A percentile compares a stretch with the other conserved stretches of the same genome.
Evolutionary conservation across 2,888 invertebrate species (phyloP).

Genomic region (Pristionchus maxplancki): DNA sequence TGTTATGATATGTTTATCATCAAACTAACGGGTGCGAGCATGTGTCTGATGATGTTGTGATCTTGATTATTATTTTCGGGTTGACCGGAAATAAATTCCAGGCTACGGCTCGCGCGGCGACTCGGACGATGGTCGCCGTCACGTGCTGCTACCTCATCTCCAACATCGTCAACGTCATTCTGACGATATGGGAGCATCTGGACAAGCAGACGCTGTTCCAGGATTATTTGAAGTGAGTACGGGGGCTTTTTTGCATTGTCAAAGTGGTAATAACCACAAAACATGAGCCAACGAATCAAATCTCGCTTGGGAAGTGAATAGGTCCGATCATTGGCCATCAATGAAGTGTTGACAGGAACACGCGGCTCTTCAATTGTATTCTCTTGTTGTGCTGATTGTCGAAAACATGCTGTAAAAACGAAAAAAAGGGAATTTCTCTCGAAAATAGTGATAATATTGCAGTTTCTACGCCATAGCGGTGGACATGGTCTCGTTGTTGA

Average conservation of each 20-base stretch:
- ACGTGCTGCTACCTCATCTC: conserved; percentile 74
- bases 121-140: conserved; percentile 74
- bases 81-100: conserved; percentile 39
- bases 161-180: conserved; percentile 73
- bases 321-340: too few species aligned
- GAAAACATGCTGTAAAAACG: too few species aligned
- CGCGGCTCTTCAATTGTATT: too few species aligned
- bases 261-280: background rate
- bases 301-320: too few species aligned
- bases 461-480: conserved; percentile 72
- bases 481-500: conserved; percentile 72
- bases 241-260: background rate
- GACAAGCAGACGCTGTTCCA: conserved; percentile 62
- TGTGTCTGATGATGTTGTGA: background rate
- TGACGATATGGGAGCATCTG: conserved; percentile 74
- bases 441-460: too few species aligned
- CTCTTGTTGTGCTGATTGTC: too few species aligned
- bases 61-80: background rate
- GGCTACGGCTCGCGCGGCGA: conserved; percentile 71
- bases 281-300: background rate
- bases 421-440: too few species aligned
- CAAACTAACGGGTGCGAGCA: background rate
- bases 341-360: too few species aligned
- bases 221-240: conserved; percentile 45
- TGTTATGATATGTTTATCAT: too few species aligned